These are phyloP conservation scores for Ectemnius cavifrons DNA, from an alignment of 2,888 invertebrate genomes.

Conservation along the genomic window DNA sequence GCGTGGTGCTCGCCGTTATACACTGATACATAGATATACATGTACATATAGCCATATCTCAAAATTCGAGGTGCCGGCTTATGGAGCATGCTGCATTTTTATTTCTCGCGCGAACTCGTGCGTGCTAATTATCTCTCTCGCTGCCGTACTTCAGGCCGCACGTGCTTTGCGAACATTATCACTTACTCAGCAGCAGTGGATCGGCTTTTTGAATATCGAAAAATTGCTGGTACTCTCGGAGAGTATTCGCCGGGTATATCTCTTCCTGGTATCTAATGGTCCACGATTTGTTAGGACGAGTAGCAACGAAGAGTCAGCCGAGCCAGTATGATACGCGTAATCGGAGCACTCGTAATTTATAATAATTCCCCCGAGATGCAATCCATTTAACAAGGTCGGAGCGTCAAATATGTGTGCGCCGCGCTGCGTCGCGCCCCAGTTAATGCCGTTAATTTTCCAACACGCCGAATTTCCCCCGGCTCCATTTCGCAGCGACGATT, in stretches of 20 bases:
- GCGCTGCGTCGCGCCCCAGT: conserved; percentile 31
- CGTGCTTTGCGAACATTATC: too few species aligned
- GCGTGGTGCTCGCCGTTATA: neutral
- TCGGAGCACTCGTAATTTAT: conserved; percentile 20
- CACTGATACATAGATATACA: too few species aligned
- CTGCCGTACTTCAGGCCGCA: too few species aligned
- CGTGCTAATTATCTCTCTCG: conserved; percentile 1
- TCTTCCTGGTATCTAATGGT: too few species aligned
- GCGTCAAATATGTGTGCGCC: conserved; percentile 40
- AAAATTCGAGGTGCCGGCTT: neutral
- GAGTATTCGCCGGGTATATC: too few species aligned
- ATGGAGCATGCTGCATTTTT: neutral
- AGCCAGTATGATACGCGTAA: too few species aligned
- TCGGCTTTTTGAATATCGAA: too few species aligned
- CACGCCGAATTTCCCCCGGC: conserved; percentile 29
- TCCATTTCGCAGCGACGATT: conserved; percentile 52
- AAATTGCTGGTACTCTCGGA: too few species aligned
- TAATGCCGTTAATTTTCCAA: conserved; percentile 51
- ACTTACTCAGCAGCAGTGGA: too few species aligned
- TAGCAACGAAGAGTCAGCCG: too few species aligned
- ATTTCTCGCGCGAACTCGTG: neutral
- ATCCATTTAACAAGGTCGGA: conserved; percentile 43
- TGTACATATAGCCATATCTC: neutral
- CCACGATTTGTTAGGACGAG: too few species aligned
- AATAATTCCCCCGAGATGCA: conserved; percentile 34